Evolutionary conservation across 2,113 vertebrate genomes (phyloP).

Genomic region (Balaeniceps rex): DNA sequence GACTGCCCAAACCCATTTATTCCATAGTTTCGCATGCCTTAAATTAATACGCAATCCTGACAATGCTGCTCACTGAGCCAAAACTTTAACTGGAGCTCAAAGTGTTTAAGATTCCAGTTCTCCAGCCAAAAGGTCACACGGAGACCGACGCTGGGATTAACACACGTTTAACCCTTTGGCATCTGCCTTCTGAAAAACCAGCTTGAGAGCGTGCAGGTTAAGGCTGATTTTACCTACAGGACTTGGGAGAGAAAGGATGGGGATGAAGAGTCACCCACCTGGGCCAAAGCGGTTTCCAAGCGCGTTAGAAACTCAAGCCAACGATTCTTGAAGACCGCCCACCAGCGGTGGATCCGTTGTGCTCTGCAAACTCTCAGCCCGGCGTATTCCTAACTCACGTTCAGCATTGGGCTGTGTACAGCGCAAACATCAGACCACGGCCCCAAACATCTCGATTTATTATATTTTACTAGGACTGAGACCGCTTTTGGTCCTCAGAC

Average conservation of each 20-base stretch:
- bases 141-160: background rate
- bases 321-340: background rate
- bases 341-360: fast-evolving
- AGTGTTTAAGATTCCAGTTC: background rate
- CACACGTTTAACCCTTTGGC: background rate
- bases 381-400: background rate
- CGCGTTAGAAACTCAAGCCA: background rate
- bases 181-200: background rate
- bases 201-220: background rate
- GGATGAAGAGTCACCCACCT: background rate
- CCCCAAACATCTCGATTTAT: background rate
- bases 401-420: background rate
- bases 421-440: background rate
- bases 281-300: background rate
- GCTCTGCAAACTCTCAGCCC: background rate
- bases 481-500: background rate
- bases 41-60: background rate
- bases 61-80: background rate
- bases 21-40: background rate
- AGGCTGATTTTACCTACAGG: background rate
- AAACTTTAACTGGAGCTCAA: background rate
- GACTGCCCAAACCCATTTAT: background rate
- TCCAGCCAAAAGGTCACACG: background rate
- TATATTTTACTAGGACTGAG: background rate
- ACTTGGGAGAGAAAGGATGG: background rate